phyloP scores from a whole-genome alignment of 2,113 vertebrate species.

The Sus scrofa region T2T-Sscrofa CM000817.6:125662001-125662500 shows the following conservation, averaged over 20 bases:
- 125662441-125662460: too few species aligned
- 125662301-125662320: not conserved
- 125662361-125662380: not conserved
- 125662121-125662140: not conserved
- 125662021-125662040: not conserved
- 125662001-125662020: not conserved
- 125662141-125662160: not conserved
- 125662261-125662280: not conserved
- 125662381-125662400: not conserved
- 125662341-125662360: not conserved
- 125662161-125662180: not conserved
- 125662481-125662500: not conserved
- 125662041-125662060: slow-evolving; percentile 7
- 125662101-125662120: slow-evolving; percentile 22
- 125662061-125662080: not conserved
- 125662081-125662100: slow-evolving; percentile 32
- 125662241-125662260: not conserved
- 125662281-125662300: not conserved
- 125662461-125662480: not conserved
- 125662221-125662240: not conserved
- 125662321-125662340: not conserved
- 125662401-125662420: not conserved
- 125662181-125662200: not conserved
- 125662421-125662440: not conserved
- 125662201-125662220: not conserved